phyloP scores from a whole-genome alignment of 2,888 invertebrate genomes.

The Eulithis testata region DNA sequence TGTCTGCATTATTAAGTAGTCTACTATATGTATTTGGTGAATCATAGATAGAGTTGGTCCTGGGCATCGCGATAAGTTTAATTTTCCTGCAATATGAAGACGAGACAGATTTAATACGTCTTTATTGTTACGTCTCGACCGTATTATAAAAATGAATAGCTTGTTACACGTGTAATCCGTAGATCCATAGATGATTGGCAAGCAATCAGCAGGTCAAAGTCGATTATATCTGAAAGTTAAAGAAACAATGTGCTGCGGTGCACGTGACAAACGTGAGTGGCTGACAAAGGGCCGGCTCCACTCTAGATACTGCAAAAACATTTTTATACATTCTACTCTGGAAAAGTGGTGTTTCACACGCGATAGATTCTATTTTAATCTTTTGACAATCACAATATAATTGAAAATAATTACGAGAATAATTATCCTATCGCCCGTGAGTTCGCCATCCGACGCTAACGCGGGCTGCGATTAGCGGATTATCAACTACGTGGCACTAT shows the following conservation, averaged over 20 bases:
- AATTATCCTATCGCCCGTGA: slow-evolving; percentile 56
- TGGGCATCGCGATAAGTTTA: slow-evolving; percentile 2
- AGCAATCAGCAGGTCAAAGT: slow-evolving; percentile 66
- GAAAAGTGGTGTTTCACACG: slow-evolving; percentile 78
- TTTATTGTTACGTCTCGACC: slow-evolving; percentile 13
- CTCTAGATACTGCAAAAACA: slow-evolving; percentile 58
- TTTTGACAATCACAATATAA: slow-evolving; percentile 77
- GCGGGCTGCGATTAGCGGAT: neutral
- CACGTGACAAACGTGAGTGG: slow-evolving; percentile 74
- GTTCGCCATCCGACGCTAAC: slow-evolving; percentile 19
- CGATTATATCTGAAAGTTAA: slow-evolving; percentile 60
- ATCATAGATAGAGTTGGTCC: neutral
- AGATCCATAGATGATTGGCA: slow-evolving; percentile 60
- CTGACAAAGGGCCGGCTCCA: slow-evolving; percentile 66
- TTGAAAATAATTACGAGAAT: slow-evolving; percentile 67
- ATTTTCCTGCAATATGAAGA: slow-evolving; percentile 4
- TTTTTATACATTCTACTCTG: slow-evolving; percentile 71
- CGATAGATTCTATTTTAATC: slow-evolving; percentile 79
- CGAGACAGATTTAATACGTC: slow-evolving; percentile 17
- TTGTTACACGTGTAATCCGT: slow-evolving; percentile 60
- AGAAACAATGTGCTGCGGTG: slow-evolving; percentile 60
- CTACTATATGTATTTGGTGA: neutral
- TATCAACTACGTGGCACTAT: neutral
- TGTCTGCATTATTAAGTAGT: too few species aligned
- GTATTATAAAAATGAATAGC: slow-evolving; percentile 22